A percentile compares a stretch with the other conserved stretches of the same genome.
phyloP scores from a whole-genome alignment of 2,113 vertebrate genomes.

The Gymnarchus niloticus region DNA sequence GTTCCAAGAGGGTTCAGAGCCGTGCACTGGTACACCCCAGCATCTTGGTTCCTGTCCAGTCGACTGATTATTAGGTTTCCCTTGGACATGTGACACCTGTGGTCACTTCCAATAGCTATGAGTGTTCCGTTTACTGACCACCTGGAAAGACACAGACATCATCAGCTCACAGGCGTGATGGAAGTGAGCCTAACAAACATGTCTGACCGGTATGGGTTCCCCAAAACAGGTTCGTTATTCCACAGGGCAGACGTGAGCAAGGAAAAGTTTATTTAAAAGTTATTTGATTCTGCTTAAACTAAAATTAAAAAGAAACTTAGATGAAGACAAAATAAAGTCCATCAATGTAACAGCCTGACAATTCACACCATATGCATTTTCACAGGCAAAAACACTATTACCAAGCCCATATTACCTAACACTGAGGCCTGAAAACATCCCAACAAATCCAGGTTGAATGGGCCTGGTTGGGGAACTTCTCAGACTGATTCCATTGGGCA shows the following conservation, averaged over 20 bases:
- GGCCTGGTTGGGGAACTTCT: background rate
- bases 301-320: background rate
- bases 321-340: background rate
- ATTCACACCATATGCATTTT: background rate
- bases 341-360: background rate
- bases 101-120: constrained; percentile 67
- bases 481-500: background rate
- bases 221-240: constrained; percentile 41
- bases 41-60: constrained; percentile 70
- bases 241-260: constrained; percentile 31
- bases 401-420: background rate
- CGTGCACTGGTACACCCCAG: constrained; percentile 70
- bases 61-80: constrained; percentile 71
- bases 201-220: constrained; percentile 56
- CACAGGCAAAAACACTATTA: background rate
- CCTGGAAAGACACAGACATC: constrained; percentile 74
- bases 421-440: background rate
- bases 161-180: constrained; percentile 55
- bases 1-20: constrained; percentile 66
- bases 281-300: background rate
- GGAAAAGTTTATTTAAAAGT: constrained; percentile 2
- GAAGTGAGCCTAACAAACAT: constrained; percentile 48
- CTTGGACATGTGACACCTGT: constrained; percentile 67
- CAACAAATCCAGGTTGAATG: background rate
- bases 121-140: constrained; percentile 80